Base-by-base conservation (phyloP, 2,797 vertebrate genomes). In the Echeneis naucrates region DNA sequence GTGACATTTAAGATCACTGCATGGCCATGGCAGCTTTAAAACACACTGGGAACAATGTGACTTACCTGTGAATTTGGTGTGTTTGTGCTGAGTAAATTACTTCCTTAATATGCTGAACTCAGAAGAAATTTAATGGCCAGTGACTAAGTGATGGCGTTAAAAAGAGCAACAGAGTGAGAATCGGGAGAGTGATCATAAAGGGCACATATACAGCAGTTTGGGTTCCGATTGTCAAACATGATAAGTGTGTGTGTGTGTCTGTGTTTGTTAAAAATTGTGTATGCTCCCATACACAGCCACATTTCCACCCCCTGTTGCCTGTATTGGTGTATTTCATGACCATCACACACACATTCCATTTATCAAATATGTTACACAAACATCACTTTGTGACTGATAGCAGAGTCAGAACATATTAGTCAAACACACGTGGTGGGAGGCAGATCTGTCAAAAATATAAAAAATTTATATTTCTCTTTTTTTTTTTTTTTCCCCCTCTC, bases 1-100 rank as follows among this genome's bases (percentile, higher is more conserved):
- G 51, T 57, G 67, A 62, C 45, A 72, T 82, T 68, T 65, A 21
- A 27, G 74, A 54, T 83, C 69, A 61, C 30, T 58, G 52, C 45
- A 55, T 19, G 2, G n/a, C 35, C 68, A 51, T 62, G 38, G 64
- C 13, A 60, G 32, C 47, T 42, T 26, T 38, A 50, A 13, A 30
- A 42, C 26, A 67, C 17, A 24, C 12, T 5, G 27, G 47, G 61
- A 69, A 71, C 57, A 58, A n/a, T 47, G 27, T 68, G 32, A 42
- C 17, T 2, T 53, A 13, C 51, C 42, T 70, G 45, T 69, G 65
- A 2, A 14, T 61, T 47, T 53, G 33, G 26, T 33, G 30, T 7
- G 26, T 61, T 54, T 51, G 54, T 51, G 42, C 10, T 53, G 45
- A 66, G 67, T 74, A 71, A 65, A 79, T 73, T 4, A 38, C 19